These are phyloP conservation scores for Takifugu rubripes DNA, from an alignment of 2,797 vertebrate species.

Conservation along the genomic window DNA sequence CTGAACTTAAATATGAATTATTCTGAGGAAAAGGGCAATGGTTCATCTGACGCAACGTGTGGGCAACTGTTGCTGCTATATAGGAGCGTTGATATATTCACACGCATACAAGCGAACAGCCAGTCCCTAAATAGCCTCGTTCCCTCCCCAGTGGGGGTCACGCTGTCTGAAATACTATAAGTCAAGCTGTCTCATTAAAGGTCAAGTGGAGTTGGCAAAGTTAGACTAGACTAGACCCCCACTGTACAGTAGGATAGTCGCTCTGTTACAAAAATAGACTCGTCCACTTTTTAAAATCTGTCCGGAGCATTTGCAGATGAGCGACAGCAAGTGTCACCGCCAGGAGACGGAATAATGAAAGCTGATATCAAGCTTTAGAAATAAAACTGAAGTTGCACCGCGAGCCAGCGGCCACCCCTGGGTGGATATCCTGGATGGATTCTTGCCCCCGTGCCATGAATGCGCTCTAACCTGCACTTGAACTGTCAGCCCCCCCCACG, in stretches of 20 bases:
- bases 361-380: not conserved
- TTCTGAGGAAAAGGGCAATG: conserved; percentile 5
- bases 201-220: conserved; percentile 29
- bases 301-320: not conserved
- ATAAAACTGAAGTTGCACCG: not conserved
- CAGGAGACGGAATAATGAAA: not conserved
- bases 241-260: not conserved
- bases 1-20: conserved; percentile 26
- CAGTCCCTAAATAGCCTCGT: conserved; percentile 45
- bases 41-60: conserved; percentile 40
- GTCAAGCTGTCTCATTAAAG: conserved; percentile 45
- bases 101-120: conserved; percentile 7
- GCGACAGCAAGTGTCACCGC: not conserved
- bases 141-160: conserved; percentile 43
- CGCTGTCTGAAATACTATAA: conserved; percentile 43
- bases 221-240: not conserved
- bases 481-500: conserved; percentile 14
- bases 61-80: conserved; percentile 26
- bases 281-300: no score
- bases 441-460: conserved; percentile 6
- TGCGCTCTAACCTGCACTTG: conserved; percentile 32
- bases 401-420: conserved; percentile 5
- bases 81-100: conserved; percentile 6
- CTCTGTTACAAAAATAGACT: no score
- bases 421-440: conserved; percentile 2